These are phyloP conservation scores for Engystomops pustulosus DNA, from an alignment of 2,113 vertebrate genomes.

Conservation along the genomic window DNA sequence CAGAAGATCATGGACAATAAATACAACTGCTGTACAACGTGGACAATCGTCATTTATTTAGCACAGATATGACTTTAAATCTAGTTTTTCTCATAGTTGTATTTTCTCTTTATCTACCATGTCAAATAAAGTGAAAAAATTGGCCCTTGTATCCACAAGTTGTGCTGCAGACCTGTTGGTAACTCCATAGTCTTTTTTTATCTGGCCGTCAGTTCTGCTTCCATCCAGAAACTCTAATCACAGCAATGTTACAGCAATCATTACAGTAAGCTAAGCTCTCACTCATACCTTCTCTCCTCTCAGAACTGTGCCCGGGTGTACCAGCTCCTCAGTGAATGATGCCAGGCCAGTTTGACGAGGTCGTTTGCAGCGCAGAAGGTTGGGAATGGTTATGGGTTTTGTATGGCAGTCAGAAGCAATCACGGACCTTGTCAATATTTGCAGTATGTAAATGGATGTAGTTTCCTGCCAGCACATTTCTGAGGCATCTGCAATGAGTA, in stretches of 20 bases:
- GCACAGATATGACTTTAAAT: no score
- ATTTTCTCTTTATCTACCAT: not conserved
- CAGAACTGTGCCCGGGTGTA: slow-evolving; percentile 6
- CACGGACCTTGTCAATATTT: slow-evolving; percentile 56
- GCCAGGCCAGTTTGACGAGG: slow-evolving; percentile 43
- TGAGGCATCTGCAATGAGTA: slow-evolving; percentile 42
- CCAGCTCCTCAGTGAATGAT: not conserved
- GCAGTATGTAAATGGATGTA: slow-evolving; percentile 41
- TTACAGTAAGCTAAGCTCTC: slow-evolving; percentile 35
- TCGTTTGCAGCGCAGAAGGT: slow-evolving; percentile 54
- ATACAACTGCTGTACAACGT: no score
- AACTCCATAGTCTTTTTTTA: not conserved
- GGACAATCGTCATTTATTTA: no score
- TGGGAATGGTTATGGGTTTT: slow-evolving; percentile 54
- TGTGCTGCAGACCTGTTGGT: not conserved
- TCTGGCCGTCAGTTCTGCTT: not conserved
- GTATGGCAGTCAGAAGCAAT: slow-evolving; percentile 55
- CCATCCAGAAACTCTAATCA: slow-evolving; percentile 53
- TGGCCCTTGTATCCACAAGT: not conserved
- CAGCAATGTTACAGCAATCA: slow-evolving; percentile 54
- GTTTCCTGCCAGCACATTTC: slow-evolving; percentile 20
- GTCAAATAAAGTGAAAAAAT: not conserved
- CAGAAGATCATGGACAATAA: not conserved
- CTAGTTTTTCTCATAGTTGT: no score
- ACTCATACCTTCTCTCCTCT: slow-evolving; percentile 30